Evolutionary conservation across 2,797 vertebrate species (phyloP), one percentile per base, ranked within the genome.

Genomic region (Cyprinella venusta): DNA sequence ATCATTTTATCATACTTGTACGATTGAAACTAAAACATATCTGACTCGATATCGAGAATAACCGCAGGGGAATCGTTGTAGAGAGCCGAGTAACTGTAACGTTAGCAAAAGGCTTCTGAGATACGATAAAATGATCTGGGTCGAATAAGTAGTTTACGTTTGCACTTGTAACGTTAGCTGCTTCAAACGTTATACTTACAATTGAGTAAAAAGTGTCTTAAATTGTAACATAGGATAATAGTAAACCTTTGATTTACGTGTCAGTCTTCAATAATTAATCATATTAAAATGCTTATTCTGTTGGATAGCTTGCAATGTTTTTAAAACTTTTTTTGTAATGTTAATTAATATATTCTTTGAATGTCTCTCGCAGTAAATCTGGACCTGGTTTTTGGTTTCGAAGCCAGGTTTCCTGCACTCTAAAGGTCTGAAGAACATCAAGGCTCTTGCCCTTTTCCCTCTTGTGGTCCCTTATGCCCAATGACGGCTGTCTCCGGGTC

Each of bases 321-420:
- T 38, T 38, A 13, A 56, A 16, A 75, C 3, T 26, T 13, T 30
- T 48, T 61, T 84, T 88, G 76, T 30, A 48, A 18, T 54, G 36
- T 67, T n/a, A 78, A 16, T 88, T 91, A 86, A 82, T 59, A 12
- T 59, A 12, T 83, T 88, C 40, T 85, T 69, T 84, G 19, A 71
- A 36, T 76, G 77, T 89, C 38, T 89, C 65, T 91, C 89, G 1
- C 86, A 95, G 94, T 70, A 67, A 91, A 33, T 81, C 82, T 90
- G 88, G 80, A 84, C 84, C 63, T 85, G 84, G 63, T 36, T 79
- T 86, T 69, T 59, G 40, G 52, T 84, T 88, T 70, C 67, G 19
- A 64, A 65, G 80, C 59, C 83, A 79, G 87, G 77, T 77, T 70
- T 80, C 81, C 81, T 38, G 33, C 42, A 24, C 71, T 65, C 59